Evolutionary conservation across 2,888 invertebrate genomes (phyloP).

Genomic region (Plebejus argus): DNA sequence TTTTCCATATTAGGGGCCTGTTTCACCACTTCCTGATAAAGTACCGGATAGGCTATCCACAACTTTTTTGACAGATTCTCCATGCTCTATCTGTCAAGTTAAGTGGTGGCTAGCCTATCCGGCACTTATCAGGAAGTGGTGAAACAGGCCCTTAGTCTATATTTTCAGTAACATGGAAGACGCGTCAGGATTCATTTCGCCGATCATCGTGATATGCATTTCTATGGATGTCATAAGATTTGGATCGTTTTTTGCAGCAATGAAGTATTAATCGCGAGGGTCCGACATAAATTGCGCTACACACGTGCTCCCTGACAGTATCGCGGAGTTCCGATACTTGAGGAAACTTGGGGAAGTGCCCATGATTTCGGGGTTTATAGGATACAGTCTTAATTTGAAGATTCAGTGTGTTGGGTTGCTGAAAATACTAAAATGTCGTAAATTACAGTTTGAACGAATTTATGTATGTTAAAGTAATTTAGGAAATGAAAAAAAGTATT

Average conservation of each 20-base stretch:
- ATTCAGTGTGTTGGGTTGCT: too few species aligned
- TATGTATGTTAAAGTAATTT: too few species aligned
- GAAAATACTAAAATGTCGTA: too few species aligned
- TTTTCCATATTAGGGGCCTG: too few species aligned
- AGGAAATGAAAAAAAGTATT: too few species aligned
- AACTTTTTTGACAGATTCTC: too few species aligned
- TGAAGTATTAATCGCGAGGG: constrained; percentile 25
- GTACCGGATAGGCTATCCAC: too few species aligned
- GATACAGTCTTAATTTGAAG: background rate
- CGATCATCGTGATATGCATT: background rate
- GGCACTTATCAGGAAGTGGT: too few species aligned
- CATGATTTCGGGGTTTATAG: constrained; percentile 31
- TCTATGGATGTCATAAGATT: constrained; percentile 6
- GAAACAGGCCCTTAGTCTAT: background rate
- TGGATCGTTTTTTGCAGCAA: constrained; percentile 49
- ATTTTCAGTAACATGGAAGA: background rate
- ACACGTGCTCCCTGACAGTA: constrained; percentile 73
- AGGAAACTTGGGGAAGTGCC: constrained; percentile 54
- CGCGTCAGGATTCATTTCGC: background rate
- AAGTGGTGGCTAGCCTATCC: too few species aligned
- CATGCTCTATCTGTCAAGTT: too few species aligned
- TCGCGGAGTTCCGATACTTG: constrained; percentile 56
- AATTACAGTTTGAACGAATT: too few species aligned
- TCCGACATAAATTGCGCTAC: constrained; percentile 54
- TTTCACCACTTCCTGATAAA: too few species aligned